phyloP scores from a whole-genome alignment of 2,113 vertebrate genomes.

The Polypterus senegalus region DNA sequence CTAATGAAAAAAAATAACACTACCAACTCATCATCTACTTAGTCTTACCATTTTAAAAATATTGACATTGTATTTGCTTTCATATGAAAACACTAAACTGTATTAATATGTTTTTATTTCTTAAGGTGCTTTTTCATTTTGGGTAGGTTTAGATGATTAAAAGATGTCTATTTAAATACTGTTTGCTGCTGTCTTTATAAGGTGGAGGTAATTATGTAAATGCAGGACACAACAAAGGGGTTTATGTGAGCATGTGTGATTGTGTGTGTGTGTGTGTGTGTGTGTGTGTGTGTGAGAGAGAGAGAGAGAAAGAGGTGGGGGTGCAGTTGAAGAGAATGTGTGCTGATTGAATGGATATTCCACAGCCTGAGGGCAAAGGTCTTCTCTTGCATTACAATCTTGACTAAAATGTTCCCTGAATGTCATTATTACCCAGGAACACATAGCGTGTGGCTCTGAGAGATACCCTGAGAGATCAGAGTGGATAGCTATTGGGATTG shows the following conservation, averaged over 20 bases:
- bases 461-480: constrained; percentile 50
- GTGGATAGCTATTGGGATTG: constrained; percentile 44
- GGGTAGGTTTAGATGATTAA: no score
- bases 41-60: no score
- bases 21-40: no score
- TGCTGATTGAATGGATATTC: constrained; percentile 54
- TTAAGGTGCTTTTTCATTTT: no score
- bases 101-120: no score
- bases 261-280: no score
- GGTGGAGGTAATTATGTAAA: constrained; percentile 49
- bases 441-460: constrained; percentile 56
- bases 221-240: neutral
- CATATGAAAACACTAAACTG: no score
- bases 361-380: constrained; percentile 60
- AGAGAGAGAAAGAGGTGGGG: constrained; percentile 29
- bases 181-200: constrained; percentile 29
- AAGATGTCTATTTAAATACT: neutral
- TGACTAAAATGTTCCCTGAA: constrained; percentile 62
- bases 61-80: no score
- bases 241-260: neutral
- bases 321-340: constrained; percentile 57
- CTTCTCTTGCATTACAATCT: constrained; percentile 60
- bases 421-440: constrained; percentile 68
- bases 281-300: constrained; percentile 45
- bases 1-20: no score